A percentile compares a stretch with the other conserved stretches of the same genome.
phyloP scores from a whole-genome alignment of 2,888 invertebrate species.

The Hirtodrosophila cameraria region DNA sequence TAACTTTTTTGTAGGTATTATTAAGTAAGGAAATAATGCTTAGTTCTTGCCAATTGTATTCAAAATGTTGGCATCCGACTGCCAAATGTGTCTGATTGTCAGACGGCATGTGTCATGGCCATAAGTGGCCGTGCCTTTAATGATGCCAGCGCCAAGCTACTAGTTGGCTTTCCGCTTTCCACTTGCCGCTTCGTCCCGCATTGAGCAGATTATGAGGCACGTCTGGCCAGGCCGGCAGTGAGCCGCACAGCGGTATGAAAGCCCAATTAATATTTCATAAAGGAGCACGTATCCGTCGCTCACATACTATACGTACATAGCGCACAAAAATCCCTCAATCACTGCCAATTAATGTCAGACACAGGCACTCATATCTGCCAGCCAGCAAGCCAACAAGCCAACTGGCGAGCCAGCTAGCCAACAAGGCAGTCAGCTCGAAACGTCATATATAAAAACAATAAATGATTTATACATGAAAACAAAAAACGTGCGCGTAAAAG shows the following conservation, averaged over 20 bases:
- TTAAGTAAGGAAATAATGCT: not conserved
- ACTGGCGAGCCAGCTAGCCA: slow-evolving; percentile 23
- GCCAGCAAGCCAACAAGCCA: slow-evolving; percentile 31
- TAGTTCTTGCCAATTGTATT: slow-evolving; percentile 6
- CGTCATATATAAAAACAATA: slow-evolving; percentile 75
- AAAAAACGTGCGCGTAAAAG: slow-evolving; percentile 70
- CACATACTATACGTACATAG: slow-evolving; percentile 33
- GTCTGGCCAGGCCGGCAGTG: slow-evolving; percentile 48
- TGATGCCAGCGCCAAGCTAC: slow-evolving; percentile 34
- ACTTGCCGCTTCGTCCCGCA: slow-evolving; percentile 19
- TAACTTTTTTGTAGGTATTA: not conserved
- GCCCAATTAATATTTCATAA: slow-evolving; percentile 80
- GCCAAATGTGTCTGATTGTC: slow-evolving; percentile 20
- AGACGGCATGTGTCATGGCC: slow-evolving; percentile 8
- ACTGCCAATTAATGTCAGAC: slow-evolving; percentile 80
- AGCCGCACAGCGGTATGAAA: slow-evolving; percentile 55
- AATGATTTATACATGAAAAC: slow-evolving; percentile 76
- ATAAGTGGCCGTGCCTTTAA: slow-evolving; percentile 34
- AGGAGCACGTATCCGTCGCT: slow-evolving; percentile 69
- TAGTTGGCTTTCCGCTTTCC: slow-evolving; percentile 26
- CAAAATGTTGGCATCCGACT: slow-evolving; percentile 3
- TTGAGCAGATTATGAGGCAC: slow-evolving; percentile 68
- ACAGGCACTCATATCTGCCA: slow-evolving; percentile 76
- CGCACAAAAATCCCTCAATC: slow-evolving; percentile 77
- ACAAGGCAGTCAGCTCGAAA: slow-evolving; percentile 58